phyloP scores from a whole-genome alignment of 2,113 vertebrate species.

The Tachycineta bicolor region DNA sequence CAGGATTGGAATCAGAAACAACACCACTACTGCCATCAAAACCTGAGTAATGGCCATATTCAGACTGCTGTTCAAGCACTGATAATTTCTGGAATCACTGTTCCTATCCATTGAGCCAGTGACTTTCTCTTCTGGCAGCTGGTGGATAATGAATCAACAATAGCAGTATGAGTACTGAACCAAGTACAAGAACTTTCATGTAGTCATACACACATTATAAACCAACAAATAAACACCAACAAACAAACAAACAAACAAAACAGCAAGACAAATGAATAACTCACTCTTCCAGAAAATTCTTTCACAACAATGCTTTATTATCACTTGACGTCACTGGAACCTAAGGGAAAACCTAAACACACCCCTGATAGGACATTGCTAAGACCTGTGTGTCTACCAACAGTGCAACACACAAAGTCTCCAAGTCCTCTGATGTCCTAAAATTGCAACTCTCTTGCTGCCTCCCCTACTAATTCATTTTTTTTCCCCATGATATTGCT shows the following conservation, averaged over 20 bases:
- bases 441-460: neutral
- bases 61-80: neutral
- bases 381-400: neutral
- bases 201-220: neutral
- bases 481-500: slow-evolving; percentile 24
- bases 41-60: neutral
- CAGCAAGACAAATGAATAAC: neutral
- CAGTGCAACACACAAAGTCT: neutral
- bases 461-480: neutral
- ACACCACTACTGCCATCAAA: neutral
- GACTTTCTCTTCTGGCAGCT: neutral
- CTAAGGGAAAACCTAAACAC: neutral
- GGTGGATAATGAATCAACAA: neutral
- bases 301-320: neutral
- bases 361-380: neutral
- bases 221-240: accelerated
- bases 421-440: neutral
- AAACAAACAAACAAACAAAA: neutral
- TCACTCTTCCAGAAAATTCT: neutral
- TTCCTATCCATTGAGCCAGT: neutral
- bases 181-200: neutral
- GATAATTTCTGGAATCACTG: neutral
- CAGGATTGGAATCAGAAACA: neutral
- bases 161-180: accelerated
- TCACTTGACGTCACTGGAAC: neutral